phyloP scores from a whole-genome alignment of 37 sponge, comb jelly and placozoan species.

The Cliona cf. orientalis region DNA sequence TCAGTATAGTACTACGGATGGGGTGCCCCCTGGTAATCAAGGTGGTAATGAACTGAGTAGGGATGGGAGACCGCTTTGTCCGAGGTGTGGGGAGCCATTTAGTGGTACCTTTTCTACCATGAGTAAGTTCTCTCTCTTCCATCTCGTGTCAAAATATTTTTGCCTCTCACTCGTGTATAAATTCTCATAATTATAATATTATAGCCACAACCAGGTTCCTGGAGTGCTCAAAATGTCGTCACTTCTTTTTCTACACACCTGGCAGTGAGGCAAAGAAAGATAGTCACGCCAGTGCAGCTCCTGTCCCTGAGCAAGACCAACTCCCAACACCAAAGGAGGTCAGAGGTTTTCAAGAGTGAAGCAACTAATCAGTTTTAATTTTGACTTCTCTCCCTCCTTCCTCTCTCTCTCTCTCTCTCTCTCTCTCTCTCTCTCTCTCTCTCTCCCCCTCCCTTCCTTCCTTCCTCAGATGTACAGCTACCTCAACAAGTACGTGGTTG shows the following conservation, averaged over 20 bases:
- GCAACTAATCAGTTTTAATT: too few relatives aligned
- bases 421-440: neutral
- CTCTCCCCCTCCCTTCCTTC: constrained; percentile 3
- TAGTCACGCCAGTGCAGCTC: neutral
- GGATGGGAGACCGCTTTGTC: constrained; percentile 34
- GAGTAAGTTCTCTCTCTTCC: constrained; percentile 45
- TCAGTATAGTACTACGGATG: too few relatives aligned
- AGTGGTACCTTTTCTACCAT: constrained; percentile 8
- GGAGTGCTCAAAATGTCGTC: constrained; percentile 71
- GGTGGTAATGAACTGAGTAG: constrained; percentile 9
- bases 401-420: constrained; percentile 20
- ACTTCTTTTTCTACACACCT: constrained; percentile 56
- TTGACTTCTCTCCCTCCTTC: constrained; percentile 2
- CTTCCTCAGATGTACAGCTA: constrained; percentile 84
- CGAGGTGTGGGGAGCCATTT: constrained; percentile 66
- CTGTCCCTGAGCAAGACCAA: constrained; percentile 3
- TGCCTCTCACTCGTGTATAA: neutral
- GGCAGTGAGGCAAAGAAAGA: neutral
- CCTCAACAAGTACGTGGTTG: constrained; percentile 89
- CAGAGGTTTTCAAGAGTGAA: neutral
- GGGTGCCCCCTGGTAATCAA: neutral
- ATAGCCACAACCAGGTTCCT: constrained; percentile 68
- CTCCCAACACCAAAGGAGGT: constrained; percentile 69
- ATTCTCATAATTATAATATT: neutral
- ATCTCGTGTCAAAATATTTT: neutral